These are phyloP conservation scores for Fistularia tabacaria DNA, from an alignment of 2,797 vertebrate genomes.

Conservation along the genomic window DNA sequence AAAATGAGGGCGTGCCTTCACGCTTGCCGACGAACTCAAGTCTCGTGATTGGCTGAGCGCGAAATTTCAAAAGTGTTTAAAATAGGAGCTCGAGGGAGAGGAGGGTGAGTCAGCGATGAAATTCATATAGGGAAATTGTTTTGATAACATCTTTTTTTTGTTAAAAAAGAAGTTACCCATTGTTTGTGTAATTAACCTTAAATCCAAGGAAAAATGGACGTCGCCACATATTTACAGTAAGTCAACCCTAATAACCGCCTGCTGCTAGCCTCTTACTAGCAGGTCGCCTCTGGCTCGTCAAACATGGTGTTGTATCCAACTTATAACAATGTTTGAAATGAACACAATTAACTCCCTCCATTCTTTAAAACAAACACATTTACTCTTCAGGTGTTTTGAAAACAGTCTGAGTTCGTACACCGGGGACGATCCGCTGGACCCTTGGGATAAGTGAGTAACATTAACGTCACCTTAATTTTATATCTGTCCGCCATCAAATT, in stretches of 20 bases:
- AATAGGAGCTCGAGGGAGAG: too few relatives aligned
- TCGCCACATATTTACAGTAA: conserved; percentile 54
- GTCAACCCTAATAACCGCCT: conserved; percentile 1
- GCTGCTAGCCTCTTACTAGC: not conserved
- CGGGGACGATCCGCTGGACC: conserved; percentile 65
- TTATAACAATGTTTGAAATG: too few relatives aligned
- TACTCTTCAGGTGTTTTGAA: conserved; percentile 53
- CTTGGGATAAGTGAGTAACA: conserved; percentile 58
- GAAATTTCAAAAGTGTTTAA: conserved; percentile 43
- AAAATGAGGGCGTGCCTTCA: not conserved
- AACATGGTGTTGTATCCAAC: not conserved
- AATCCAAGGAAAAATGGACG: conserved; percentile 41
- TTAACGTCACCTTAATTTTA: too few relatives aligned
- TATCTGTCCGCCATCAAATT: too few relatives aligned
- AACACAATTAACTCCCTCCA: not conserved
- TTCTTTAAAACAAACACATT: not conserved
- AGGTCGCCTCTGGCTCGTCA: not conserved
- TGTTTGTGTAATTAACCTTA: not conserved
- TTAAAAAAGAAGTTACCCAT: not conserved
- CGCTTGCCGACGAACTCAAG: not conserved
- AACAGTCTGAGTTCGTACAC: conserved; percentile 39
- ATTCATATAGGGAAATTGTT: not conserved
- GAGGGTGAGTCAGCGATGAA: not conserved
- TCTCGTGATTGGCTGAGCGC: conserved; percentile 53
- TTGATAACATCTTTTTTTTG: not conserved